Evolutionary conservation across 2,888 invertebrate species (phyloP).

Genomic region (Xanthia togata): DNA sequence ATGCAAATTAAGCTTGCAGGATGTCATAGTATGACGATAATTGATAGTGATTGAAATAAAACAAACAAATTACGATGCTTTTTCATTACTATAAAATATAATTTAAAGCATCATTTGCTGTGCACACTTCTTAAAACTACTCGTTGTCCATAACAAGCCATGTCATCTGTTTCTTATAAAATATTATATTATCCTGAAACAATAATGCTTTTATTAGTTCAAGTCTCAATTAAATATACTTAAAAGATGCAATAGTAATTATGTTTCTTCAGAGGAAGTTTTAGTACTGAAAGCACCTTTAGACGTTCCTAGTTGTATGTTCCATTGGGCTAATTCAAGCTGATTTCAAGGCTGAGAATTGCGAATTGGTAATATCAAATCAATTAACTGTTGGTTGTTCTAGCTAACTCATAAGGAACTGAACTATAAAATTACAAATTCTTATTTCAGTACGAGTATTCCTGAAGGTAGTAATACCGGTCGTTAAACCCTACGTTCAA

Average conservation of each 20-base stretch:
- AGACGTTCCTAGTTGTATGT: background rate
- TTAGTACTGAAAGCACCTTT: background rate
- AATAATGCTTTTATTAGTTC: conserved; percentile 14
- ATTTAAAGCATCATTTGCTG: conserved; percentile 64
- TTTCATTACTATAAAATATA: conserved; percentile 41
- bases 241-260: background rate
- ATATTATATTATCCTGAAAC: conserved; percentile 63
- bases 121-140: conserved; percentile 61
- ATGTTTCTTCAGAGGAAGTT: background rate
- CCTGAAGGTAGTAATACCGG: conserved; percentile 3
- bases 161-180: conserved; percentile 36
- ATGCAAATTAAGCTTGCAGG: no score
- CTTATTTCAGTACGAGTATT: conserved; percentile 15
- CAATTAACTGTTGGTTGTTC: background rate
- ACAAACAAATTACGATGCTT: conserved; percentile 55
- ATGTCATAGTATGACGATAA: background rate
- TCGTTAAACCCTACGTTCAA: conserved; percentile 47
- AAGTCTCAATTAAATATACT: background rate
- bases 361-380: background rate
- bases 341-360: no score
- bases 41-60: conserved; percentile 48
- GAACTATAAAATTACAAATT: conserved; percentile 1
- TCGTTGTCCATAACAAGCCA: conserved; percentile 39
- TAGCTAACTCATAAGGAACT: conserved; percentile 18
- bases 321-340: background rate